These are phyloP conservation scores for Phoxinus dragarum DNA, from an alignment of 2,797 vertebrate species.

Conservation along the genomic window DNA sequence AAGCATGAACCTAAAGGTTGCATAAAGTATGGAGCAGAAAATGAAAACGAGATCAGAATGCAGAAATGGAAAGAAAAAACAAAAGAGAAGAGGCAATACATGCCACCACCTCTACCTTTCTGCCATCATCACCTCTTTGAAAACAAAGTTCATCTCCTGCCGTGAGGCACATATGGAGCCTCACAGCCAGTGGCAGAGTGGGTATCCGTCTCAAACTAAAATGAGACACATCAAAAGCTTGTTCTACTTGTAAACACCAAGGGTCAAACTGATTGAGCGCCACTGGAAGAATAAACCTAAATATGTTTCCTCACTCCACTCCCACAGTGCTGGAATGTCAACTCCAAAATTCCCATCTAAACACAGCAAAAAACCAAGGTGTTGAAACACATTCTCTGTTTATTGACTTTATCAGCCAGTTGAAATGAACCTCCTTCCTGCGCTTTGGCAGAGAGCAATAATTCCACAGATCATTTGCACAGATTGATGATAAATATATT, in stretches of 20 bases:
- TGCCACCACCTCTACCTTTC: conserved; percentile 23
- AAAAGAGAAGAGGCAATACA: conserved; percentile 28
- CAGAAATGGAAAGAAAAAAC: conserved; percentile 2
- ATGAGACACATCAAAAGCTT: conserved; percentile 57
- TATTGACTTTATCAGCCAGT: conserved; percentile 48
- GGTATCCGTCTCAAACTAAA: conserved; percentile 39
- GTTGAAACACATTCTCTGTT: conserved; percentile 40
- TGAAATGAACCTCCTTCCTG: not conserved
- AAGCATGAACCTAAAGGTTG: not conserved
- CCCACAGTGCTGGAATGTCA: conserved; percentile 53
- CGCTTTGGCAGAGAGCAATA: conserved; percentile 50
- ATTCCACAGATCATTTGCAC: conserved; percentile 62
- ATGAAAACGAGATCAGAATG: not conserved
- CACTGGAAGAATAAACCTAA: conserved; percentile 51
- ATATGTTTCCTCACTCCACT: conserved; percentile 38
- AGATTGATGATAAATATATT: conserved; percentile 70
- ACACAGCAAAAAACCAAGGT: conserved; percentile 49
- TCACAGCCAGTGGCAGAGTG: conserved; percentile 52
- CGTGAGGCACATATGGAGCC: conserved; percentile 34
- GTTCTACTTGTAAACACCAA: conserved; percentile 54
- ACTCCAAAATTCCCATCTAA: conserved; percentile 46
- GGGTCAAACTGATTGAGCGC: conserved; percentile 43
- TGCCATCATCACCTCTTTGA: conserved; percentile 49
- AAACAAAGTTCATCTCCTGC: conserved; percentile 56
- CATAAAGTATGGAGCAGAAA: not conserved